Evolutionary conservation across 2,797 vertebrate species (phyloP).

Genomic region (Sylvia borin): DNA sequence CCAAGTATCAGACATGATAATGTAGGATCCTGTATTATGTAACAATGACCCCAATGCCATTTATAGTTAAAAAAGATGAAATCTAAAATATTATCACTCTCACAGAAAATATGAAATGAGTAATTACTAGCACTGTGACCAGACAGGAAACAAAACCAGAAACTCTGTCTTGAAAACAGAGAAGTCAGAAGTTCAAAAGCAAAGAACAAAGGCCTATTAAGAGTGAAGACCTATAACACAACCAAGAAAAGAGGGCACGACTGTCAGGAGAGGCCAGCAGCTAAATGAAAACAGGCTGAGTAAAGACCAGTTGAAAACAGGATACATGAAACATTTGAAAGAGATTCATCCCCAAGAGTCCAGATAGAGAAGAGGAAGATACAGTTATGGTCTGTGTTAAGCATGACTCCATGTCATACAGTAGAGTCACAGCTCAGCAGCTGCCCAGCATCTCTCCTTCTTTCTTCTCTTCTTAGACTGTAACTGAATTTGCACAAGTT

Average conservation of each 20-base stretch:
- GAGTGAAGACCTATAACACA: not conserved
- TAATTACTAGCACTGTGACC: not conserved
- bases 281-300: not conserved
- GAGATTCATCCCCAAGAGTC: not conserved
- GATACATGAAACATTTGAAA: not conserved
- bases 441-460: not conserved
- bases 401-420: not conserved
- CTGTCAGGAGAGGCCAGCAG: not conserved
- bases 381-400: not conserved
- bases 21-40: not conserved
- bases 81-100: not conserved
- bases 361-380: not conserved
- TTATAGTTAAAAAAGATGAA: not conserved
- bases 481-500: not conserved
- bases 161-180: not conserved
- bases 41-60: not conserved
- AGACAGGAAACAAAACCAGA: not conserved
- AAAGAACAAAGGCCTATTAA: not conserved
- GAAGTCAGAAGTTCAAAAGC: not conserved
- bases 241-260: not conserved
- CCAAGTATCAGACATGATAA: not conserved
- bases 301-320: not conserved
- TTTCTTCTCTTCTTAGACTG: not conserved
- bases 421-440: not conserved
- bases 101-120: not conserved